Percentiles rank a stretch among this genome's conserved stretches.
Evolutionary conservation across 2,888 invertebrate genomes (phyloP).

Genomic region (Drosophila fungiperda): DNA sequence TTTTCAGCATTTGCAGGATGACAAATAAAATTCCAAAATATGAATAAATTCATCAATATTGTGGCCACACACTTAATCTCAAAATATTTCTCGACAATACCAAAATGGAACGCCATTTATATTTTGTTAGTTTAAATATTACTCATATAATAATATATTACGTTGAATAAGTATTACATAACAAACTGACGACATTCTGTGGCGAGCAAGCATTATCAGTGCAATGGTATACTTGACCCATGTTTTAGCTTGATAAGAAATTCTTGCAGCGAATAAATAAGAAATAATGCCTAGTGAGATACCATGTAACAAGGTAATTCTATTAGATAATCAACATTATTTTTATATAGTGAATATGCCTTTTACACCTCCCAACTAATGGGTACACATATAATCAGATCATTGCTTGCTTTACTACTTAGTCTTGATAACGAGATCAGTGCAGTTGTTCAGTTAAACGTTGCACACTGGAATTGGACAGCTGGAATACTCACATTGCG

Average conservation of each 20-base stretch:
- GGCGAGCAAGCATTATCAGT: neutral
- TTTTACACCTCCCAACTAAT: neutral
- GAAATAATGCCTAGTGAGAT: neutral
- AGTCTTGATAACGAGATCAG: constrained; percentile 32
- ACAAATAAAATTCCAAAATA: neutral
- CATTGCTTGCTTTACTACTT: constrained; percentile 5
- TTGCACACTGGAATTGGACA: constrained; percentile 9
- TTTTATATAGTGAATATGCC: neutral
- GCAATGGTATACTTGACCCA: constrained; percentile 45
- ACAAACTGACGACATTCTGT: neutral
- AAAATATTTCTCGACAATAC: neutral
- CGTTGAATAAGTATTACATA: neutral
- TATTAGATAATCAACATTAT: neutral
- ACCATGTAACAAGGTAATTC: neutral
- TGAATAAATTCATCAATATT: constrained; percentile 5
- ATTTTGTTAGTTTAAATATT: neutral
- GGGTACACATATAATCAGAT: constrained; percentile 15
- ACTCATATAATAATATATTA: neutral
- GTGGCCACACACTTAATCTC: constrained; percentile 7
- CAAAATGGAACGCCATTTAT: neutral
- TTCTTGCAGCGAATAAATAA: neutral
- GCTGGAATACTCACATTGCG: neutral
- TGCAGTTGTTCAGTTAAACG: neutral
- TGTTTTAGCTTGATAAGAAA: constrained; percentile 44
- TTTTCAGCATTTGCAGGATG: constrained; percentile 1